A percentile compares a stretch with the other conserved stretches of the same genome.
Conservation (phyloP, 2,113 vertebrate species). For the Oncorhynchus gorbuscha region DNA sequence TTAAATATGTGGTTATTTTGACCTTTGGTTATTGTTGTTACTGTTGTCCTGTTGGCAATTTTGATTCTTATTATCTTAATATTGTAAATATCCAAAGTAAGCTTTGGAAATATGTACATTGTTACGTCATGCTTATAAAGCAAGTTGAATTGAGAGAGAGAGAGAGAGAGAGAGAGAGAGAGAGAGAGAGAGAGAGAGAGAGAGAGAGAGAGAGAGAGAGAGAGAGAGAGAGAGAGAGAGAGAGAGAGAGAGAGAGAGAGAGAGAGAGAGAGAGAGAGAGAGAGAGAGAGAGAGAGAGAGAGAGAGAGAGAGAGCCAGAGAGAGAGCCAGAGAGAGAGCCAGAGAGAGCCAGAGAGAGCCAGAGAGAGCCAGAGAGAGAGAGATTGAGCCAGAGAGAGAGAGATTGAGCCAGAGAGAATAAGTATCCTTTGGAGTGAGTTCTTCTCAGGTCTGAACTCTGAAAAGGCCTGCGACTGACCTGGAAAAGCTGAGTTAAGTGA, state of each 20-base stretch:
- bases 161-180: constrained; percentile 4
- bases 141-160: no score
- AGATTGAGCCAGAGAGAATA: background rate
- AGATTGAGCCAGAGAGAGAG: constrained; percentile 2
- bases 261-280: constrained; percentile 2
- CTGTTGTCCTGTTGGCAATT: no score
- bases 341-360: no score
- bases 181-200: background rate
- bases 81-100: no score
- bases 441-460: constrained; percentile 48
- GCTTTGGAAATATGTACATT: no score
- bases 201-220: no score
- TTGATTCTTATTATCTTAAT: no score
- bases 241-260: background rate
- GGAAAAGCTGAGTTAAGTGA: constrained; percentile 68
- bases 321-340: background rate
- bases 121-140: no score
- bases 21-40: no score
- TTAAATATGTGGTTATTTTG: no score
- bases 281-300: background rate
- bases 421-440: constrained; percentile 1
- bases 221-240: background rate
- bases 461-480: constrained; percentile 67
- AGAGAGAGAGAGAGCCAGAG: background rate
- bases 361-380: constrained; percentile 8